Conservation (phyloP, 64 coral and sea anemone genomes). For the Porites australiensis region DNA sequence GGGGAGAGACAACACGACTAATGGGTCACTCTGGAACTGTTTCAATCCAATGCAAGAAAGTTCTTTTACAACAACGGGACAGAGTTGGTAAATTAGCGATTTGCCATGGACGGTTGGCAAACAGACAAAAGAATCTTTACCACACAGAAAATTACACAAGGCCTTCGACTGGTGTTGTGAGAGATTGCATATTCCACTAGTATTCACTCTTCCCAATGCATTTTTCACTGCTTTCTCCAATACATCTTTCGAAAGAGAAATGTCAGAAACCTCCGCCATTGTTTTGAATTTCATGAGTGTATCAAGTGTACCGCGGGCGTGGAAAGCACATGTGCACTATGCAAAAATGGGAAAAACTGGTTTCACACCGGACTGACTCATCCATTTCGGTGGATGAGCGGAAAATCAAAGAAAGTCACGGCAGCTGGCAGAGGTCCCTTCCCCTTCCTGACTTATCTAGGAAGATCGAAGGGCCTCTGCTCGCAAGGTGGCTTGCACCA, state of each 20-base stretch:
- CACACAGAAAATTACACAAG: constrained; percentile 15
- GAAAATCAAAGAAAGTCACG: no score
- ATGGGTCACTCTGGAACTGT: not conserved
- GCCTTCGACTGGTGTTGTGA: constrained; percentile 10
- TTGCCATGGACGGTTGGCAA: constrained; percentile 32
- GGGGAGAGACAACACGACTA: constrained; percentile 15
- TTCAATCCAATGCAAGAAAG: not conserved
- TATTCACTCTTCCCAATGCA: constrained; percentile 10
- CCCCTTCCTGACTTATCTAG: no score
- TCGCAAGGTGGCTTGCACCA: no score
- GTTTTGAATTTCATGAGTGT: no score
- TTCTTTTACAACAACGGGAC: not conserved
- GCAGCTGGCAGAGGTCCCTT: no score
- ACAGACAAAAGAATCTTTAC: constrained; percentile 29
- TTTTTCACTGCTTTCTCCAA: not conserved
- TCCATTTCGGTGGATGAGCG: no score
- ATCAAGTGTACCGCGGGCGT: not conserved
- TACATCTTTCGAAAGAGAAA: not conserved
- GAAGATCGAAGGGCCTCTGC: no score
- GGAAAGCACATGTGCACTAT: not conserved
- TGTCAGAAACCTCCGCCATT: not conserved
- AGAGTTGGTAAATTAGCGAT: constrained; percentile 31
- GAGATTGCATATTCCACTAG: not conserved
- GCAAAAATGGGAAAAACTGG: not conserved
- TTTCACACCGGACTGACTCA: not conserved